A percentile compares a stretch with the other conserved stretches of the same genome.
phyloP scores from a whole-genome alignment of 2,113 vertebrate species.

The Arothron firmamentum region DNA sequence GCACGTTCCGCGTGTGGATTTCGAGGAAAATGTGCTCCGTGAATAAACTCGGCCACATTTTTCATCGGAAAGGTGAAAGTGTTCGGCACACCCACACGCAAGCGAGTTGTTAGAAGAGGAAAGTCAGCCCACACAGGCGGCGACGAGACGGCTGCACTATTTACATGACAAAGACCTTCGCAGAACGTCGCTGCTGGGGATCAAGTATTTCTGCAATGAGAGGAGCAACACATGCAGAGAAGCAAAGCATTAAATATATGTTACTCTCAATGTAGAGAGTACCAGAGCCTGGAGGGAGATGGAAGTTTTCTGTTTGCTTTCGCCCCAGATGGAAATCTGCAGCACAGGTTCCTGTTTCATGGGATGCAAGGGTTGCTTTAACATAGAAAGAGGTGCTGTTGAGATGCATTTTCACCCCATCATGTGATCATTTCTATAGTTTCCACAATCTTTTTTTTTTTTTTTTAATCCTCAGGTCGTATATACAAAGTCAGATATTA shows the following conservation, averaged over 20 bases:
- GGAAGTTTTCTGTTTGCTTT: too few relatives aligned
- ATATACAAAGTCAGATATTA: too few relatives aligned
- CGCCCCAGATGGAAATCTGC: too few relatives aligned
- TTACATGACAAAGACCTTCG: conserved; percentile 67
- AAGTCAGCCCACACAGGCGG: conserved; percentile 28
- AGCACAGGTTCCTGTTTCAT: too few relatives aligned
- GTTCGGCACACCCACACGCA: too few relatives aligned
- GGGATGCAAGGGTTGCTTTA: too few relatives aligned
- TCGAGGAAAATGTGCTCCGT: not conserved
- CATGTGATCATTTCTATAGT: too few relatives aligned
- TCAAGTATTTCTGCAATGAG: not conserved
- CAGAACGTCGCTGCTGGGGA: conserved; percentile 15
- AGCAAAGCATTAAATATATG: not conserved
- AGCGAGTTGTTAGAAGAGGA: not conserved
- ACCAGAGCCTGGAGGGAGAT: too few relatives aligned
- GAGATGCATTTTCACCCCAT: too few relatives aligned
- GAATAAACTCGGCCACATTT: not conserved
- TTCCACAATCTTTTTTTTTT: too few relatives aligned
- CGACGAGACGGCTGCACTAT: conserved; percentile 44
- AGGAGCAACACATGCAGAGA: not conserved
- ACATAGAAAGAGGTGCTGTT: too few relatives aligned
- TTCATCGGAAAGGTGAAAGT: not conserved
- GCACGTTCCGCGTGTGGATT: not conserved
- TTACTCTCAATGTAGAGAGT: not conserved
- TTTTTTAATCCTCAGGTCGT: too few relatives aligned